These are phyloP conservation scores for Cladorhizidae sp. DNA, from an alignment of 37 sponge, comb jelly and placozoan genomes.

Conservation along the genomic window DNA sequence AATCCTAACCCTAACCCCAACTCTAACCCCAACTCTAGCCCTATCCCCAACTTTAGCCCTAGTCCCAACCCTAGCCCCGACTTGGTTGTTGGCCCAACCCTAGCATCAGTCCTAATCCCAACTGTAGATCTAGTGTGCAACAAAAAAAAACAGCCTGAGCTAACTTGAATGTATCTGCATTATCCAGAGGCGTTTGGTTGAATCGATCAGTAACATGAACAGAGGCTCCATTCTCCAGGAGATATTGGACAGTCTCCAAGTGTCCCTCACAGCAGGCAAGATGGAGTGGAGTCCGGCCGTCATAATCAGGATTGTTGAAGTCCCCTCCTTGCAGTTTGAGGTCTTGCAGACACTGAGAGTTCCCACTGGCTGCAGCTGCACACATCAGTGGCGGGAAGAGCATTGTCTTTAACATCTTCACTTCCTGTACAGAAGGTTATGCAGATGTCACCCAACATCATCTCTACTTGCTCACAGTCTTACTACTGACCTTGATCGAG, in stretches of 20 bases:
- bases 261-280: slow-evolving; percentile 81
- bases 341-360: slow-evolving; percentile 33
- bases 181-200: slow-evolving; percentile 72
- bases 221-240: slow-evolving; percentile 82
- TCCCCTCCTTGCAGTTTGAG: slow-evolving; percentile 70
- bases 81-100: slow-evolving; percentile 11
- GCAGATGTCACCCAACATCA: background rate
- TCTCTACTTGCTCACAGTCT: background rate
- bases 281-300: slow-evolving; percentile 87
- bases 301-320: slow-evolving; percentile 80
- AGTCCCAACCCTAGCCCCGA: slow-evolving; percentile 13
- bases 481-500: slow-evolving; percentile 58
- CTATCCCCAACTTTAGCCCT: too few species aligned
- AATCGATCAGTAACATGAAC: slow-evolving; percentile 82
- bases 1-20: too few species aligned
- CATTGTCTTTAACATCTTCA: slow-evolving; percentile 47
- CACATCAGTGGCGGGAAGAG: slow-evolving; percentile 87
- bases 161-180: slow-evolving; percentile 76
- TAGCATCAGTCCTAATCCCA: background rate
- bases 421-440: slow-evolving; percentile 42
- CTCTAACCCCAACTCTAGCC: too few species aligned
- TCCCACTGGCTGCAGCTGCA: slow-evolving; percentile 82
- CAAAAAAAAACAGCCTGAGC: slow-evolving; percentile 32
- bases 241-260: slow-evolving; percentile 62
- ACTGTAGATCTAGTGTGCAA: background rate